These are phyloP conservation scores for Caenorhabditis sulstoni DNA, from an alignment of 2,888 invertebrate species.

Conservation along the genomic window DNA sequence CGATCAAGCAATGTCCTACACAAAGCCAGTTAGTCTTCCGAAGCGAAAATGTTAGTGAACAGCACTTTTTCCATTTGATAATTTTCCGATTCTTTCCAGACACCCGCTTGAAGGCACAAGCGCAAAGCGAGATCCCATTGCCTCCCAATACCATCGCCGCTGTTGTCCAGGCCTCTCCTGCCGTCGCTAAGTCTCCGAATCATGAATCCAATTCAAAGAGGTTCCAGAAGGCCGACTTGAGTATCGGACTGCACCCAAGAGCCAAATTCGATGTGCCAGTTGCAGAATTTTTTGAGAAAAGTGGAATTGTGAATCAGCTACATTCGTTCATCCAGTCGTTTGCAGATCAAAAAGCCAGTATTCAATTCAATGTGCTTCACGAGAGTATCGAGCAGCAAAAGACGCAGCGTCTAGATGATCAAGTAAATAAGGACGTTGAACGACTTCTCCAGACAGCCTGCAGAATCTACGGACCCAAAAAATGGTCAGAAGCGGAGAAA, in stretches of 20 bases:
- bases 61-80: neutral
- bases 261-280: slow-evolving; percentile 9
- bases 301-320: neutral
- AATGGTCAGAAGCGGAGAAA: slow-evolving; percentile 36
- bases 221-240: slow-evolving; percentile 8
- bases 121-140: neutral
- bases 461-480: slow-evolving; percentile 30
- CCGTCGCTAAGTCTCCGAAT: no score
- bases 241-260: slow-evolving; percentile 4
- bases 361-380: slow-evolving; percentile 1
- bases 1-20: slow-evolving; percentile 34
- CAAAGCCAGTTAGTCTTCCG: neutral
- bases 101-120: neutral
- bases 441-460: slow-evolving; percentile 33
- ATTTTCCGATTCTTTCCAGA: slow-evolving; percentile 6
- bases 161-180: no score
- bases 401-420: slow-evolving; percentile 3
- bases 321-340: no score
- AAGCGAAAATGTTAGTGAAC: slow-evolving; percentile 29
- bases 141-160: neutral
- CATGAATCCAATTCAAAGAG: neutral
- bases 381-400: slow-evolving; percentile 27
- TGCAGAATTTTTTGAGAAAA: slow-evolving; percentile 12
- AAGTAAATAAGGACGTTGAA: slow-evolving; percentile 40
- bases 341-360: neutral